phyloP scores from a whole-genome alignment of 2,888 invertebrate species.

The Chirona hameri region DNA sequence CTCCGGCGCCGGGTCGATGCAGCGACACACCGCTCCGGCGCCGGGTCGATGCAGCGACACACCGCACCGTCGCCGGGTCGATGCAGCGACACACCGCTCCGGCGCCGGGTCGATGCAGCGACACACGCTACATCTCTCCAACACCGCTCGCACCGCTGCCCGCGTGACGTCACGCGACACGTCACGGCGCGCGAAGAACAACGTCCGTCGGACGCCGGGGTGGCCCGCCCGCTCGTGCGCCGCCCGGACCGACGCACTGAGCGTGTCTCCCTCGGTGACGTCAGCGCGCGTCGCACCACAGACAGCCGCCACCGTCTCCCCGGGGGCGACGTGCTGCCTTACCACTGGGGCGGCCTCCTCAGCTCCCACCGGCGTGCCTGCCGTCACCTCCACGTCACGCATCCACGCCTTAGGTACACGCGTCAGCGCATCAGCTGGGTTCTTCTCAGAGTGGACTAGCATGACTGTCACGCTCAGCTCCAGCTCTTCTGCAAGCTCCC shows the following conservation, averaged over 20 bases:
- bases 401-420: conserved; percentile 30
- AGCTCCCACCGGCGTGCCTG: too few species aligned
- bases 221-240: conserved; percentile 1
- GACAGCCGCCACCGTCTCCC: too few species aligned
- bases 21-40: too few species aligned
- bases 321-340: too few species aligned
- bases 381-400: neutral
- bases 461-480: conserved; percentile 5
- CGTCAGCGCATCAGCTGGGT: conserved; percentile 25
- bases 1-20: too few species aligned
- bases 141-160: neutral
- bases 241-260: neutral
- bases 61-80: too few species aligned
- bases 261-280: too few species aligned
- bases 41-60: too few species aligned
- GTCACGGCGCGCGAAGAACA: neutral
- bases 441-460: neutral
- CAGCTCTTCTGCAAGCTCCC: neutral
- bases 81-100: too few species aligned
- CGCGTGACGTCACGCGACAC: neutral
- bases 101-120: too few species aligned
- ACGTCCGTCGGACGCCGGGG: neutral
- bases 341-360: too few species aligned
- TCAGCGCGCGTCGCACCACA: too few species aligned
- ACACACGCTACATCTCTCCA: neutral